These are phyloP conservation scores for Erpornis zantholeuca DNA, from an alignment of 2,113 vertebrate species.

Conservation along the genomic window DNA sequence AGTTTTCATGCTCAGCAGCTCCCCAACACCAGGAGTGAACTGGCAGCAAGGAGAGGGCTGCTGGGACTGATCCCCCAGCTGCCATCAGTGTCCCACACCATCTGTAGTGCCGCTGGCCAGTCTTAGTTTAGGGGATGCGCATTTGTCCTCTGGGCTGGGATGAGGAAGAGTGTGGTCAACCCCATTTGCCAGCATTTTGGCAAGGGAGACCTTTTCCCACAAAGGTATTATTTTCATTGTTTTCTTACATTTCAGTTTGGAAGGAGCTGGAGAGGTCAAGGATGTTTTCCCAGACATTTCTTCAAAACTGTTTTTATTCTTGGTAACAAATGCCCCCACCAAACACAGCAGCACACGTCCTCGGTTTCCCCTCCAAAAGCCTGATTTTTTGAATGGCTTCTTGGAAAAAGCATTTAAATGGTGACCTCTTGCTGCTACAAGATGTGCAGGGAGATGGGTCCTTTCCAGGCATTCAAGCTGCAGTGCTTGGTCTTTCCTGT, in stretches of 20 bases:
- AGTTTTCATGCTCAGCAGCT: accelerated
- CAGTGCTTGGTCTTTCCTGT: neutral
- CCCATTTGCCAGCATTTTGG: neutral
- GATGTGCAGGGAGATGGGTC: neutral
- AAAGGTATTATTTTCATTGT: neutral
- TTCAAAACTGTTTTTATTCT: neutral
- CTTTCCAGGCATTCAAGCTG: neutral
- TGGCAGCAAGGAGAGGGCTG: neutral
- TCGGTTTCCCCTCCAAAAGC: accelerated
- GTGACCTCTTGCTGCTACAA: neutral
- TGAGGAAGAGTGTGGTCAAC: neutral
- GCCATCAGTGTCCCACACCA: neutral
- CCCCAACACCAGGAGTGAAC: neutral
- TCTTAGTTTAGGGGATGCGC: accelerated
- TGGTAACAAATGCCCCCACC: neutral
- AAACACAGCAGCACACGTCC: neutral
- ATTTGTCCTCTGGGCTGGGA: neutral
- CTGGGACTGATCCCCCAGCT: neutral
- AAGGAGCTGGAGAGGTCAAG: neutral
- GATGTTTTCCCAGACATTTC: neutral
- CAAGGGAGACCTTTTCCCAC: neutral
- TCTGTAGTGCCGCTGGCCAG: neutral
- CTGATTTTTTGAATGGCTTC: neutral
- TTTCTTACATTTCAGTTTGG: neutral
- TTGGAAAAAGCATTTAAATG: neutral